Evolutionary conservation across 1,140 invertebrate genomes (phyloP).

Genomic region (Copidosoma floridanum): DNA sequence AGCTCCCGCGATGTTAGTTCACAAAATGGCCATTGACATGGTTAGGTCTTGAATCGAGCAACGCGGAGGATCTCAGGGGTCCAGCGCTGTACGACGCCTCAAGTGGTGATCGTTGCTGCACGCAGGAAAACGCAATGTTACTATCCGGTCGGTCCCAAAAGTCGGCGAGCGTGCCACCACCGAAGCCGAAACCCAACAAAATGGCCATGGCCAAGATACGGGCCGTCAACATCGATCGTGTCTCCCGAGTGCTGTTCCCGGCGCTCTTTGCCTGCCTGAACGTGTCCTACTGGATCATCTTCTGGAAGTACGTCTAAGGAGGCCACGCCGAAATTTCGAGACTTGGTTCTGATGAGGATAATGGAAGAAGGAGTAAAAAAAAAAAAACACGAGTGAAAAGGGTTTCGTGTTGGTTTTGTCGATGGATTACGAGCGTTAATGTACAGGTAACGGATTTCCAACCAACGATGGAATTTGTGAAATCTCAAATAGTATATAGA

Average conservation of each 20-base stretch:
- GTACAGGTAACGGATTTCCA: too few relatives aligned
- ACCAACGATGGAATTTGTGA: too few relatives aligned
- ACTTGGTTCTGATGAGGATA: too few relatives aligned
- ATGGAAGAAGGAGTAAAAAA: too few relatives aligned
- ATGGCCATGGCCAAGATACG: constrained; percentile 68
- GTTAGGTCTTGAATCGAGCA: too few relatives aligned
- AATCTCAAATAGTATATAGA: too few relatives aligned
- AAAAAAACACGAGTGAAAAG: too few relatives aligned
- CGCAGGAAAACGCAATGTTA: constrained; percentile 59
- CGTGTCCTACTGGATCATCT: constrained; percentile 85
- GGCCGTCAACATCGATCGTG: constrained; percentile 84
- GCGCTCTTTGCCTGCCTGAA: constrained; percentile 82
- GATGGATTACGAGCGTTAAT: too few relatives aligned
- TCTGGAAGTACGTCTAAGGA: constrained; percentile 78
- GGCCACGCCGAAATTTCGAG: too few relatives aligned
- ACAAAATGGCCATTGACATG: too few relatives aligned
- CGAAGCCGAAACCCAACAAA: constrained; percentile 58
- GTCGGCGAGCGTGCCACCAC: constrained; percentile 45
- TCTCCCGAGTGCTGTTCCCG: constrained; percentile 84
- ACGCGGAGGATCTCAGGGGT: neutral
- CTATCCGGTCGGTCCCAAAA: constrained; percentile 56
- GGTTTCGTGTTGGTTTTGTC: too few relatives aligned
- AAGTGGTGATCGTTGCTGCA: constrained; percentile 35
- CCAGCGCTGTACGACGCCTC: neutral
- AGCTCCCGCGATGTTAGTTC: too few relatives aligned